A percentile compares a stretch with the other conserved stretches of the same genome.
These are phyloP conservation scores for Erpetoichthys calabaricus DNA, from an alignment of 2,797 vertebrate genomes.

Conservation along the genomic window DNA sequence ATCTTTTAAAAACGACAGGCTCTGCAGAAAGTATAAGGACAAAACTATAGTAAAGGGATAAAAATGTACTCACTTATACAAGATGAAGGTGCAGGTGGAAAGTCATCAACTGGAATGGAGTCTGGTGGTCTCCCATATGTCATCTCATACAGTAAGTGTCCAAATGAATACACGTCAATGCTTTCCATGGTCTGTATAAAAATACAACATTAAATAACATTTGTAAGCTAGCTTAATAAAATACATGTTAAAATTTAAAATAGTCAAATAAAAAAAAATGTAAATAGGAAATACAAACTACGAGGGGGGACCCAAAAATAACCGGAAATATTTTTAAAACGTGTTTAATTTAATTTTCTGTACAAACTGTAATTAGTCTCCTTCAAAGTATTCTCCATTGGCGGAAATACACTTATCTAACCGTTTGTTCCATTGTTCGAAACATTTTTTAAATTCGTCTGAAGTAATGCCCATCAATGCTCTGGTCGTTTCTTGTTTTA, in stretches of 20 bases:
- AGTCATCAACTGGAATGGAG: constrained; percentile 64
- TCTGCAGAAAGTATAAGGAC: not conserved
- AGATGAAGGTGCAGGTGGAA: constrained; percentile 57
- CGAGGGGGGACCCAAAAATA: no score
- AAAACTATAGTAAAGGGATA: not conserved
- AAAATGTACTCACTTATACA: constrained; percentile 63
- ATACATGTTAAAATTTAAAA: not conserved
- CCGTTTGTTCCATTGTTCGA: no score
- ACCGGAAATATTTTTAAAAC: no score
- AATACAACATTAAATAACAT: constrained; percentile 10
- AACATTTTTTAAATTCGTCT: no score
- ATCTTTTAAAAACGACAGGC: not conserved
- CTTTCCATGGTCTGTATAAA: constrained; percentile 67
- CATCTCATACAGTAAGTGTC: constrained; percentile 91
- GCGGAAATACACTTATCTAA: no score
- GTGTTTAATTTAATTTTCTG: no score
- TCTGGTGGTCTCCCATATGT: constrained; percentile 79
- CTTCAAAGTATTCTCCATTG: no score
- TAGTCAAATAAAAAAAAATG: not conserved
- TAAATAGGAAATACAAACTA: not conserved
- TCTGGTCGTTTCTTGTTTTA: no score
- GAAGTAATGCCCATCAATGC: no score
- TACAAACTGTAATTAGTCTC: no score
- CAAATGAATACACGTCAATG: constrained; percentile 82
- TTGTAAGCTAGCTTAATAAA: no score